Percentiles rank a stretch among this genome's conserved stretches.
Conservation (phyloP, 2,113 vertebrate genomes). For the Colinus virginianus region DNA sequence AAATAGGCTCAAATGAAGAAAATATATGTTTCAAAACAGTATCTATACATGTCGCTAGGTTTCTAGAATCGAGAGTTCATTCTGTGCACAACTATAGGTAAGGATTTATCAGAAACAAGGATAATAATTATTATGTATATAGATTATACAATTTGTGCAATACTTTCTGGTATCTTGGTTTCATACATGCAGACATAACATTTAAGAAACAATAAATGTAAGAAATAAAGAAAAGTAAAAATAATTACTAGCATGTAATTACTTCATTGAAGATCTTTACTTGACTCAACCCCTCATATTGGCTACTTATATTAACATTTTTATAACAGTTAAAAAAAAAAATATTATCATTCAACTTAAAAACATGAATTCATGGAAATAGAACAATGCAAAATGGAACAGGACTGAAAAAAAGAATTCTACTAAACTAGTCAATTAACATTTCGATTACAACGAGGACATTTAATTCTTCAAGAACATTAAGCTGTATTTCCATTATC, state of each 20-base stretch:
- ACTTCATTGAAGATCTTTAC: background rate
- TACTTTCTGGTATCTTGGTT: background rate
- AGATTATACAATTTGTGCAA: background rate
- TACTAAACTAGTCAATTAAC: background rate
- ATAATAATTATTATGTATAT: background rate
- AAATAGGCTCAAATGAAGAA: background rate
- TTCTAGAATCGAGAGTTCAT: background rate
- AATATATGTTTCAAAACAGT: background rate
- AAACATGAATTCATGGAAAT: background rate
- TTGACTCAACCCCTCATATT: background rate
- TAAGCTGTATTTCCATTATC: background rate
- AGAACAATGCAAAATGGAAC: background rate
- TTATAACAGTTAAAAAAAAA: background rate
- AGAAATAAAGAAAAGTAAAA: background rate
- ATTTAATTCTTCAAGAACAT: background rate
- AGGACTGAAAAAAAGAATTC: background rate
- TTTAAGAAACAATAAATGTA: background rate
- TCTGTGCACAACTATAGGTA: background rate
- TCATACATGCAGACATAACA: background rate
- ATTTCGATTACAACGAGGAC: background rate
- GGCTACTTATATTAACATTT: background rate
- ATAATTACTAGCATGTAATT: background rate
- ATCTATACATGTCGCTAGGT: background rate
- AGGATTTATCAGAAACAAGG: background rate
- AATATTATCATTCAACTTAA: background rate